Conservation (phyloP, 2,888 invertebrate species). For the Dicyrtoma fusca region DNA sequence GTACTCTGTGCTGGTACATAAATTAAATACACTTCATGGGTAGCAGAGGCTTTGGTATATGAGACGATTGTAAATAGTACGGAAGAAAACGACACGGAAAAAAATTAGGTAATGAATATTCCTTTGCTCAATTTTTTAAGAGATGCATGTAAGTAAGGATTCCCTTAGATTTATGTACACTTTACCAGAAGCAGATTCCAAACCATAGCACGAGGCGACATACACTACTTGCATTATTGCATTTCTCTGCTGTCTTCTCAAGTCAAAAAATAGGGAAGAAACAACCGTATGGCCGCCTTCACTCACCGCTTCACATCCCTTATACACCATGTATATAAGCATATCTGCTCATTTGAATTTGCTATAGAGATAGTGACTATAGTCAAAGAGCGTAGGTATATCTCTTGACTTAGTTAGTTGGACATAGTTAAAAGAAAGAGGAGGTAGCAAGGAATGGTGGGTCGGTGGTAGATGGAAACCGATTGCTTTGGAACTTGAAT, state of each 20-base stretch:
- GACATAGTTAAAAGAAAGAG: no score
- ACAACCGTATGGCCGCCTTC: neutral
- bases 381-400: neutral
- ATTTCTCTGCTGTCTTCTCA: slow-evolving; percentile 18
- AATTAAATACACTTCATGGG: neutral
- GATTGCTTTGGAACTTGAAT: slow-evolving; percentile 46
- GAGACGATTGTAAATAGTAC: neutral
- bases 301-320: no score
- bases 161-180: no score
- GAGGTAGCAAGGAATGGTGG: no score
- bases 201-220: neutral
- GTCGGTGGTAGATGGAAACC: slow-evolving; percentile 25
- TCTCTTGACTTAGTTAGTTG: neutral
- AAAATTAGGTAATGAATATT: slow-evolving; percentile 50
- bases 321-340: no score
- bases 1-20: neutral
- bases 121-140: slow-evolving; percentile 43
- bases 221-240: slow-evolving; percentile 38
- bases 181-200: neutral
- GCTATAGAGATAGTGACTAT: no score
- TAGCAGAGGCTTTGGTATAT: neutral
- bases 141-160: no score
- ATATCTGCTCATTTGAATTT: no score
- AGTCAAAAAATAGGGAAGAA: neutral
- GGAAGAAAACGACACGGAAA: slow-evolving; percentile 32